phyloP scores from a whole-genome alignment of 1,140 invertebrate species.

The Zaprionus africanus region DNA sequence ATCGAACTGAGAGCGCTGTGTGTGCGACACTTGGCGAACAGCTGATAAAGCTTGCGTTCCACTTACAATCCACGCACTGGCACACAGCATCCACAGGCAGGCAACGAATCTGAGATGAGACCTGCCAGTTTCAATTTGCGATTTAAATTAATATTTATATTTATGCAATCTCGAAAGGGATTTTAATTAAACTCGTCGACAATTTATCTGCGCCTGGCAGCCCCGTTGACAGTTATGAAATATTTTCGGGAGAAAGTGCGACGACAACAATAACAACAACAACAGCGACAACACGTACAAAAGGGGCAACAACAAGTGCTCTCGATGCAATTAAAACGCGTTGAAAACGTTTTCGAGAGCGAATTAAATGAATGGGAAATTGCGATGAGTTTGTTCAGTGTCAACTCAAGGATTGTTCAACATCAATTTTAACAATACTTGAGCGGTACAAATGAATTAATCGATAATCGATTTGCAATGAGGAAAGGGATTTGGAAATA shows the following conservation, averaged over 20 bases:
- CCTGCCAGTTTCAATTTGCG: slow-evolving; percentile 25
- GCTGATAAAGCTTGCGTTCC: slow-evolving; percentile 26
- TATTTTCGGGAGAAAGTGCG: slow-evolving; percentile 53
- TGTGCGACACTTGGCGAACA: background rate
- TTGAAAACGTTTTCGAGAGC: slow-evolving; percentile 48
- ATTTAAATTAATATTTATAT: slow-evolving; percentile 21
- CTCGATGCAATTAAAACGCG: slow-evolving; percentile 68
- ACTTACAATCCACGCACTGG: background rate
- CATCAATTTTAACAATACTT: background rate
- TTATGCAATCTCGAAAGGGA: slow-evolving; percentile 48
- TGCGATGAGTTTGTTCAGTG: slow-evolving; percentile 1
- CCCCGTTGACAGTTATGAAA: slow-evolving; percentile 64
- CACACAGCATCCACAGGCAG: slow-evolving; percentile 25
- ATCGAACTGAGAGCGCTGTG: slow-evolving; percentile 16
- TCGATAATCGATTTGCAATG: background rate
- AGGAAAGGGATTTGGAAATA: too few relatives aligned
- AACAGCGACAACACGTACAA: slow-evolving; percentile 26
- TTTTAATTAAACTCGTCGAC: slow-evolving; percentile 69
- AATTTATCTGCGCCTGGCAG: slow-evolving; percentile 54
- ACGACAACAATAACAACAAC: slow-evolving; percentile 19
- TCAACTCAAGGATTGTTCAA: background rate
- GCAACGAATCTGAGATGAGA: slow-evolving; percentile 8
- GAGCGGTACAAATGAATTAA: background rate
- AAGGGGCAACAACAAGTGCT: slow-evolving; percentile 31
- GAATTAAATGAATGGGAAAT: slow-evolving; percentile 61